Evolutionary conservation across 2,113 vertebrate species (phyloP), one percentile per base, ranked within the genome.

Genomic region (Megaleporinus macrocephalus): DNA sequence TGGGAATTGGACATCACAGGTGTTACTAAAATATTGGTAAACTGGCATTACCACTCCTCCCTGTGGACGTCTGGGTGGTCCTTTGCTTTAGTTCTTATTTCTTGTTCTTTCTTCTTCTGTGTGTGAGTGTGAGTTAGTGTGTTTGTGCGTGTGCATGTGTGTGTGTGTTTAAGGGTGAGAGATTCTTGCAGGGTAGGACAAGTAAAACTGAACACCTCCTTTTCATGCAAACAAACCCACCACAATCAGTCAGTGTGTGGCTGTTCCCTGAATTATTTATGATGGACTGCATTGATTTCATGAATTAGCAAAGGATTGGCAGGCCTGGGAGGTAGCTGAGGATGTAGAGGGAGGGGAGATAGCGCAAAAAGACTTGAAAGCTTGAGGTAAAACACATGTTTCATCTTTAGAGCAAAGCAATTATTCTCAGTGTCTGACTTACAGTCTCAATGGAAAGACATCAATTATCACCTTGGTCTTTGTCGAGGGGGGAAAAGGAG

Each of bases 241-340:
- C 61, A 61, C 80, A 74, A 70, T 83, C 27, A 5, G 80, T 86
- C 86, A 29, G 81, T 75, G 77, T 89, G 84, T 55, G 77, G 73
- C 83, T 86, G 68, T 22, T 22, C 27, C 9, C 30, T 93, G 68
- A 92, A 93, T 93, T 89, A 92, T 93, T 91, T 76, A 93, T 90
- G 73, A 79, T 62, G 61, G 18, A 36, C 61, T 63, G 20, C 80
- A 93, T 86, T 83, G 89, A 91, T 92, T 92, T 84, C 79, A 88
- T 90, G 83, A 93, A 92, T 91, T 89, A 88, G 80, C 80, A 90
- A 90, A 89, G 53, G 88, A 86, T 88, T 74, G 83, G 76, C 36
- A 76, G 74, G 81, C 78, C 82, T 84, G 75, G 81, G 81, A 87
- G 51, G 51, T 36, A 84, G 47, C 75, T 76, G 49, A 66, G 68